Evolutionary conservation across 1,140 invertebrate species (phyloP).

Genomic region (Drosophila eugracilis): DNA sequence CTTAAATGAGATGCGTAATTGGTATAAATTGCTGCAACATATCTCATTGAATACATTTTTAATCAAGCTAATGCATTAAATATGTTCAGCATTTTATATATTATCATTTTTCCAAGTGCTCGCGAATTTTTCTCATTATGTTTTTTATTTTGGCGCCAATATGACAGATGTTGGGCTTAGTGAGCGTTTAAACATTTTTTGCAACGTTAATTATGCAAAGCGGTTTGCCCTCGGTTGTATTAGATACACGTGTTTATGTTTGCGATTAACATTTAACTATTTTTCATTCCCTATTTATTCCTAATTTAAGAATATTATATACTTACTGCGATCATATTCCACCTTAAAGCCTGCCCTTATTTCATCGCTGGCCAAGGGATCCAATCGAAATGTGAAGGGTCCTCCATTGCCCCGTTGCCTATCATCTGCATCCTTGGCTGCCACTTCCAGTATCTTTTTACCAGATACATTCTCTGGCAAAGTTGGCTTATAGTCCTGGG

Average conservation of each 20-base stretch:
- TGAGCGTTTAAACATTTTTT: constrained; percentile 27
- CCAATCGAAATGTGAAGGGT: constrained; percentile 88
- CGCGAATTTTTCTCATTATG: constrained; percentile 20
- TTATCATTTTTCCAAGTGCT: constrained; percentile 27
- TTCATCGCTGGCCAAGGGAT: constrained; percentile 87
- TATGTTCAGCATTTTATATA: constrained; percentile 11
- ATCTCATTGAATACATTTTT: constrained; percentile 38
- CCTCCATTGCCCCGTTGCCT: constrained; percentile 88
- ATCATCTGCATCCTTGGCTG: constrained; percentile 89
- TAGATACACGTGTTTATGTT: constrained; percentile 1
- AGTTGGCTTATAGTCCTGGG: constrained; percentile 88
- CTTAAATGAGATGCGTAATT: constrained; percentile 53
- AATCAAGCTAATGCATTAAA: constrained; percentile 46
- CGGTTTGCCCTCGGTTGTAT: constrained; percentile 16
- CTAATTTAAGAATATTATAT: neutral
- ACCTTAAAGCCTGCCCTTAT: constrained; percentile 88
- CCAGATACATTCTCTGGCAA: constrained; percentile 87
- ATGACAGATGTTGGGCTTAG: constrained; percentile 38
- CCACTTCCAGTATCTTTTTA: constrained; percentile 87
- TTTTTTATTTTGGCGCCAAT: constrained; percentile 8
- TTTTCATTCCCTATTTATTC: neutral
- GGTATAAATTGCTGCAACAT: constrained; percentile 34
- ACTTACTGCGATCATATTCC: constrained; percentile 87
- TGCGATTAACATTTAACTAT: constrained; percentile 1
- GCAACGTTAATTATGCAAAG: constrained; percentile 43